Conservation (phyloP, 1,140 invertebrate species). For the Delia radicum region DNA sequence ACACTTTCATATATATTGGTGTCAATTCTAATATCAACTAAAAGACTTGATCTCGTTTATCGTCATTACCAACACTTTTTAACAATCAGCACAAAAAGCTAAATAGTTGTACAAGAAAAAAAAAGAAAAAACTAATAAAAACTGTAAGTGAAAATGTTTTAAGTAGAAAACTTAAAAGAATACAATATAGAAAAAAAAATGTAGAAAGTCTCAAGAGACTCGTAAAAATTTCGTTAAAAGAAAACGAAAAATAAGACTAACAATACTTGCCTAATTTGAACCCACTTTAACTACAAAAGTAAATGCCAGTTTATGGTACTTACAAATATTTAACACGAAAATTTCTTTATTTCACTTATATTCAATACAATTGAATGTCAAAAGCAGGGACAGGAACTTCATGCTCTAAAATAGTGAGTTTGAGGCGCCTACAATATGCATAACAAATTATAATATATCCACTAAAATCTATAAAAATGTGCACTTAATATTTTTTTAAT, state of each 20-base stretch:
- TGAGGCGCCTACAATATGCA: too few species aligned
- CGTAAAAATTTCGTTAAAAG: constrained; percentile 4
- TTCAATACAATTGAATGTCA: too few species aligned
- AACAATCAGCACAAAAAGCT: constrained; percentile 17
- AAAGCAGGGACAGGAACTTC: too few species aligned
- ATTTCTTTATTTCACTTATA: too few species aligned
- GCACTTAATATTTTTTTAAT: too few species aligned
- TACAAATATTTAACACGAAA: too few species aligned
- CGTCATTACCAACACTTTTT: constrained; percentile 11
- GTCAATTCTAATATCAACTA: constrained; percentile 15
- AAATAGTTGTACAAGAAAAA: neutral
- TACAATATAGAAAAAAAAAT: neutral
- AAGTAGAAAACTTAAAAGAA: neutral
- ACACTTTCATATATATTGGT: neutral
- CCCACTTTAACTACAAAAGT: neutral
- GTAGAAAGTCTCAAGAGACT: constrained; percentile 15
- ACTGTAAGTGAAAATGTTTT: neutral
- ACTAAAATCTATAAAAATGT: too few species aligned
- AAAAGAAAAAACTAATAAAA: neutral
- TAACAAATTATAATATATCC: too few species aligned
- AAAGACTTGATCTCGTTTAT: constrained; percentile 21
- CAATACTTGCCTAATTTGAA: neutral
- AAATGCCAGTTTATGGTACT: too few species aligned
- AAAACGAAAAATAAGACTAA: neutral
- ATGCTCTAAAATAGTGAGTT: too few species aligned